Base-by-base conservation (phyloP, 2,888 invertebrate species). In the Chrysodeixis includens region DNA sequence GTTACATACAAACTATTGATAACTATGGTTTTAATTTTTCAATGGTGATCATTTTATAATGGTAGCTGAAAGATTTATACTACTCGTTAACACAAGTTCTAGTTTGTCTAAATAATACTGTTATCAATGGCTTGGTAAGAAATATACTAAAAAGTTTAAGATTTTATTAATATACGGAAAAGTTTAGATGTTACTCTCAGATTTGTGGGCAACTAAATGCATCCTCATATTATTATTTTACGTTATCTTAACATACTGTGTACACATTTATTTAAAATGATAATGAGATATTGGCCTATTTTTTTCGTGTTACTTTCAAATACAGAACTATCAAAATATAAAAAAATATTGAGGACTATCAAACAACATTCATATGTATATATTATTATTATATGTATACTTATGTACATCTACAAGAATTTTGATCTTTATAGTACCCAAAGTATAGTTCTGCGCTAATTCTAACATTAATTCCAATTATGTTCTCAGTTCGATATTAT, bases 241-340 rank as follows among this genome's bases (percentile, higher is more conserved):
- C 82, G 85, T 88, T 88, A 90, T 82, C 91, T 92, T 92, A 92
- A 90, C 84, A 87, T 92, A 93, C 90, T 84, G 90, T 91, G 89
- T 92, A 92, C 89, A 93, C 88, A 89, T 86, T 91, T 88, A 83
- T 81, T 86, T 87, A 84, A 93, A 93, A 93, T 91, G 92, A 93
- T 93, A 93, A 93, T 91, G 91, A 94, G 91, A 93, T 90, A 92
- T 93, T 93, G 94, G 93, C 94, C 91, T 94, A 94, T 93, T 90
- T 90, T 78, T 90, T 90, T 90, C 90, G 87, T 90, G 92, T 90
- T 91, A 85, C 78, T 82, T 84, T 92, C 89, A 91, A 93, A 95
- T 95, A 95, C 95, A 95, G 95, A 95, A 95, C 95, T 95, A 95
- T 95, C 95, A 95, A 95, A 95, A 95, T 95, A 95, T 95, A 95